phyloP scores from a whole-genome alignment of 2,888 invertebrate genomes.

The Volucella inanis region DNA sequence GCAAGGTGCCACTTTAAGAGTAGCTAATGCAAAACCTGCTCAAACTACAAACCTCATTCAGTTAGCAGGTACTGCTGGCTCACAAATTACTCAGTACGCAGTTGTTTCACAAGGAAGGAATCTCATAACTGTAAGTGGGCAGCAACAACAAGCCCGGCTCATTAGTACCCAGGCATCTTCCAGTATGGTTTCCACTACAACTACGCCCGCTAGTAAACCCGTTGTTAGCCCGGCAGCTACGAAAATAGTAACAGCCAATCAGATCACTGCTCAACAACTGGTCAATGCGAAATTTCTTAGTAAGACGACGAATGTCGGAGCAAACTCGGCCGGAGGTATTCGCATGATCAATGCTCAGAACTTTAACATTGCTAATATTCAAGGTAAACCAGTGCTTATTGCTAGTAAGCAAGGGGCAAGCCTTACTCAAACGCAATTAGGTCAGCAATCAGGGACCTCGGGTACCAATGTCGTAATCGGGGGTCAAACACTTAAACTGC shows the following conservation, averaged over 20 bases:
- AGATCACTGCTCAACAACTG: constrained; percentile 81
- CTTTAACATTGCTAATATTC: constrained; percentile 84
- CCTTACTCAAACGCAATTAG: constrained; percentile 80
- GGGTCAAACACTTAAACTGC: constrained; percentile 82
- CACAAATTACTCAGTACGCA: constrained; percentile 83
- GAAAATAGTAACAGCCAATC: constrained; percentile 76
- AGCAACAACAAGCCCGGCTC: constrained; percentile 78
- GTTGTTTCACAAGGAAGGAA: constrained; percentile 84
- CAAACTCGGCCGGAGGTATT: constrained; percentile 77
- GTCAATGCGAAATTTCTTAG: constrained; percentile 84
- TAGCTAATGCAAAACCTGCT: constrained; percentile 82
- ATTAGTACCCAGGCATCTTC: constrained; percentile 77
- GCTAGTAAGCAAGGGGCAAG: constrained; percentile 81
- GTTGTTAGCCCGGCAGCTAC: constrained; percentile 65
- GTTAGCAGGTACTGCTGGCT: constrained; percentile 80
- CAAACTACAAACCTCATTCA: constrained; percentile 84
- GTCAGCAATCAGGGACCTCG: constrained; percentile 81
- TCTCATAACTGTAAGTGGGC: constrained; percentile 80
- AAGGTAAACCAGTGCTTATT: constrained; percentile 85
- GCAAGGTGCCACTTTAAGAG: constrained; percentile 82
- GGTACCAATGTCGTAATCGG: constrained; percentile 82
- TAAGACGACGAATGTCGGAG: constrained; percentile 76
- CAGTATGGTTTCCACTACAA: constrained; percentile 59
- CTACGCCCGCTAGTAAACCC: constrained; percentile 64
- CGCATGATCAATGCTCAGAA: constrained; percentile 84